A percentile compares a stretch with the other conserved stretches of the same genome.
Evolutionary conservation across 2,113 vertebrate genomes (phyloP).

Genomic region (Scopus umbretta): DNA sequence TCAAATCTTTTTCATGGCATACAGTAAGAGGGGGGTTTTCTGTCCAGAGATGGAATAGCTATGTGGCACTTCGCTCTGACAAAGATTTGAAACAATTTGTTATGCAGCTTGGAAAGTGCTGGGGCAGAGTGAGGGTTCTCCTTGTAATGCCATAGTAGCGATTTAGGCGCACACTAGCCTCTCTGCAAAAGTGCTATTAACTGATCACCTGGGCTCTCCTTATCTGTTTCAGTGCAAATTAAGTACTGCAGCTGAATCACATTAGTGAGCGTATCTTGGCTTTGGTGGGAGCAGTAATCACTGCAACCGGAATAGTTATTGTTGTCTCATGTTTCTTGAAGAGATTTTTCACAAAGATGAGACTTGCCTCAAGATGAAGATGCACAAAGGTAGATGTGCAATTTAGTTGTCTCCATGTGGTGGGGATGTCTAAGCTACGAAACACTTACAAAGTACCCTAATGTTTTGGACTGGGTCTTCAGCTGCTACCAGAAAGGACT

Average conservation of each 20-base stretch:
- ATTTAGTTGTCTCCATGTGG: neutral
- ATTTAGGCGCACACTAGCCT: neutral
- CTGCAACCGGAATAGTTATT: neutral
- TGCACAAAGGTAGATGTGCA: neutral
- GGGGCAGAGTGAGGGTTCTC: neutral
- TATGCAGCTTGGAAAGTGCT: neutral
- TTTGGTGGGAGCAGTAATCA: neutral
- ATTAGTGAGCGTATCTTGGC: neutral
- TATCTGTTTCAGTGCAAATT: neutral
- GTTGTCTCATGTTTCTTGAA: neutral
- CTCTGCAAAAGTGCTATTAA: neutral
- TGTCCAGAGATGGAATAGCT: neutral
- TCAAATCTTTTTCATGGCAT: neutral
- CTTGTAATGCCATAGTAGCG: neutral
- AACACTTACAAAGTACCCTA: neutral
- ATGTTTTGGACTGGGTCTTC: neutral
- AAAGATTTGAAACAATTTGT: neutral
- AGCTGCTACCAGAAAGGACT: neutral
- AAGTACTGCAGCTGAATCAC: neutral
- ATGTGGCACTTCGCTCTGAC: neutral
- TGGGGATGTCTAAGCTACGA: neutral
- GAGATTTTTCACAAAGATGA: neutral
- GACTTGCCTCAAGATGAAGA: neutral
- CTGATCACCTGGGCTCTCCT: neutral
- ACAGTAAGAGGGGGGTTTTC: neutral